Percentiles rank a stretch among this genome's conserved stretches.
Conservation (phyloP, 1,140 invertebrate genomes). For the Zaprionus taronus region DNA sequence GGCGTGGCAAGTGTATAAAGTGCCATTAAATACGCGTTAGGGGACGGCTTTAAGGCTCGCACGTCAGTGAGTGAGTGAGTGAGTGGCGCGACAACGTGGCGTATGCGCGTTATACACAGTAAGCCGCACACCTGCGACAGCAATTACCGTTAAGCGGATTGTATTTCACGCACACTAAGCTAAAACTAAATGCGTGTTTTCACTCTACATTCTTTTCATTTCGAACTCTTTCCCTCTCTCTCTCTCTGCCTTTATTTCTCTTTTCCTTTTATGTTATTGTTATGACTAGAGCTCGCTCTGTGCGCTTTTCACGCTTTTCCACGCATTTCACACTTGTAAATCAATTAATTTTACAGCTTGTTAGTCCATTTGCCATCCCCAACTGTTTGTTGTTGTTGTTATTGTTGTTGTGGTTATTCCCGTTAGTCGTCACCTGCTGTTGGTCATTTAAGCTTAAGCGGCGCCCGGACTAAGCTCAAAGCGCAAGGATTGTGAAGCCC, state of each 20-base stretch:
- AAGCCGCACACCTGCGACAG: conserved; percentile 42
- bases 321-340: conserved; percentile 75
- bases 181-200: conserved; percentile 61
- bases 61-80: conserved; percentile 13
- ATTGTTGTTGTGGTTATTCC: conserved; percentile 20
- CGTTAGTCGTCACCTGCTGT: conserved; percentile 57
- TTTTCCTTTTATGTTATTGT: conserved; percentile 35
- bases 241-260: neutral
- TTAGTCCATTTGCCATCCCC: neutral
- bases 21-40: conserved; percentile 49
- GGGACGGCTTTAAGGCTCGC: conserved; percentile 37
- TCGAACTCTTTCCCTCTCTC: conserved; percentile 8
- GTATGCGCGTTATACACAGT: conserved; percentile 31
- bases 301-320: conserved; percentile 66
- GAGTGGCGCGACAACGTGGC: conserved; percentile 19
- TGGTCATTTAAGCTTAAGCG: conserved; percentile 75
- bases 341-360: conserved; percentile 77
- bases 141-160: conserved; percentile 77
- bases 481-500: conserved; percentile 69
- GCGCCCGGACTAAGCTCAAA: conserved; percentile 56
- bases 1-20: conserved; percentile 40
- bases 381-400: conserved; percentile 33
- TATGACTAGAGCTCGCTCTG: conserved; percentile 42
- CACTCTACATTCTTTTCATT: conserved; percentile 23
- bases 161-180: conserved; percentile 58